Base-by-base conservation (phyloP, 35 echinoderm and acorn worm genomes). In the Amphiura filiformis region DNA sequence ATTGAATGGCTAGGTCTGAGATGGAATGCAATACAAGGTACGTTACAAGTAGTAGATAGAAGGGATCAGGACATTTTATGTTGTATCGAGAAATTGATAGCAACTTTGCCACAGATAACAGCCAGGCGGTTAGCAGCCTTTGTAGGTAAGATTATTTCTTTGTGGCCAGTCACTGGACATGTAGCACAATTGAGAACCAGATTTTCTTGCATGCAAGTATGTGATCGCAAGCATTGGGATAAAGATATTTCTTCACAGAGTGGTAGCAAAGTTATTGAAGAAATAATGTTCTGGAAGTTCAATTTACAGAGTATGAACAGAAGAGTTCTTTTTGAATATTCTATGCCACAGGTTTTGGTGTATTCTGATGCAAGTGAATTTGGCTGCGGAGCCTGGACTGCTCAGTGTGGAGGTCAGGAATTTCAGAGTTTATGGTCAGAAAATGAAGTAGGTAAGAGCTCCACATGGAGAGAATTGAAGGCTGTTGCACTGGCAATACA, bases 401-500 rank as follows among this genome's bases (percentile, higher is more conserved):
- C 57, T 18, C 15, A 85, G 20, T 65, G 83, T 30, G 42, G 83
- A 15, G 57, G 52, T 33, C 1, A 65, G 17, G 17, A 85, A 28
- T 85, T 85, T 57, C 23, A 65, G 2, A 13, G 38, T 2, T 34
- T 34, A 31, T 85, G 83, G 83, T 70, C 83, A 5, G 57, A 31
- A 0, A 44, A 32, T 23, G 83, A 70, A 15, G 17, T 3, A 38
- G 32, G 23, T 11, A 36, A 91, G 56, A 80, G 89, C 39, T 91
- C 81, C 38, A 91, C 89, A 34, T 91, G 82, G 89, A 84, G 82
- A 52, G 61, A n/a, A n/a, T n/a, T 70, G 61, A 70, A 70, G 61
- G 61, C 22, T 28, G 64, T 76, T 75, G 61, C 9, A 31, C n/a
- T 77, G 84, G 84, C 61, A 12, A 11, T 37, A 17, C 1, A 32